A percentile compares a stretch with the other conserved stretches of the same genome.
These are phyloP conservation scores for Platyura marginata DNA, from an alignment of 1,140 invertebrate genomes.

Conservation along the genomic window DNA sequence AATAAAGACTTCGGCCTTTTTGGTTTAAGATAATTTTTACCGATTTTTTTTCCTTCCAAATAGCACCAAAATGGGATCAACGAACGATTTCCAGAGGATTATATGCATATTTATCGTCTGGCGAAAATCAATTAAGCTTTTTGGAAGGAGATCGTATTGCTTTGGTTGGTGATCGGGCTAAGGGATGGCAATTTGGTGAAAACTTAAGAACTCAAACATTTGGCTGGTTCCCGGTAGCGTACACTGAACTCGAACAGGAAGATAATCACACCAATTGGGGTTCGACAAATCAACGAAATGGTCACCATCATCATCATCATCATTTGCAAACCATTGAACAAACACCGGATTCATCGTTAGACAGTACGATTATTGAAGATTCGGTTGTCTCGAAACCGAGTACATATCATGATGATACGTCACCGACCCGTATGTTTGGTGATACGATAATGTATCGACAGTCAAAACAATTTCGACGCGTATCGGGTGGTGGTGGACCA, in stretches of 20 bases:
- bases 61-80: slow-evolving; percentile 27
- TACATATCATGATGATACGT: slow-evolving; percentile 17
- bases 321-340: background rate
- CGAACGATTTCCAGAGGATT: slow-evolving; percentile 58
- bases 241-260: slow-evolving; percentile 44
- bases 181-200: slow-evolving; percentile 91
- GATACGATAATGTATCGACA: slow-evolving; percentile 17
- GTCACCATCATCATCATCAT: background rate
- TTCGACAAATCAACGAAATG: slow-evolving; percentile 2
- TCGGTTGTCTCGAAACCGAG: background rate
- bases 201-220: slow-evolving; percentile 74
- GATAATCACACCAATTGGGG: slow-evolving; percentile 3
- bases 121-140: slow-evolving; percentile 83
- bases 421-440: slow-evolving; percentile 36
- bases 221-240: slow-evolving; percentile 88
- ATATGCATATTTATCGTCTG: slow-evolving; percentile 76
- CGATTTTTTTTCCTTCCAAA: background rate
- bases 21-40: background rate
- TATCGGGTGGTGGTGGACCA: slow-evolving; percentile 15
- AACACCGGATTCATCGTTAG: background rate
- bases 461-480: slow-evolving; percentile 13
- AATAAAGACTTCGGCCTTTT: background rate
- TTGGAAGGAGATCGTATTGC: slow-evolving; percentile 78
- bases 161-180: slow-evolving; percentile 73
- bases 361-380: background rate